Evolutionary conservation across 2,113 vertebrate genomes (phyloP).

Genomic region (Fulica atra): DNA sequence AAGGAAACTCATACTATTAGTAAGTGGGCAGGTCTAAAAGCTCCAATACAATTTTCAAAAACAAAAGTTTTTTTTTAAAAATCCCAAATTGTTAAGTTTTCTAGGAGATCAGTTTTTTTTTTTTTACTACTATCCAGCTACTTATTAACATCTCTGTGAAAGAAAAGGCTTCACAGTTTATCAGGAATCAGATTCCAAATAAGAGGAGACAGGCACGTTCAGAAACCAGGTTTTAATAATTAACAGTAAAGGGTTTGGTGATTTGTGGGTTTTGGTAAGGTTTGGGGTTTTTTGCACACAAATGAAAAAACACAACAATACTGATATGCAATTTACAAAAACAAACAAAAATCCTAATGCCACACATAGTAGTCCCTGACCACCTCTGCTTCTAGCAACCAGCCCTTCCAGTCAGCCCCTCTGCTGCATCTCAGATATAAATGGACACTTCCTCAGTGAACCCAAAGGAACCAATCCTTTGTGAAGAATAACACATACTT

Average conservation of each 20-base stretch:
- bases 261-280: too few relatives aligned
- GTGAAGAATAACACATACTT: background rate
- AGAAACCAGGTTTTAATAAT: background rate
- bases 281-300: background rate
- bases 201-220: background rate
- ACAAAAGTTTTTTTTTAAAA: background rate
- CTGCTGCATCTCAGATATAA: background rate
- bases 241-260: background rate
- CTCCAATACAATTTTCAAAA: background rate
- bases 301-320: background rate
- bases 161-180: background rate
- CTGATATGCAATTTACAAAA: background rate
- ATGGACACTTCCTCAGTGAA: background rate
- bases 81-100: background rate
- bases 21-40: background rate
- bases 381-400: background rate
- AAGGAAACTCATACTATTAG: background rate
- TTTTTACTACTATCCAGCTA: background rate
- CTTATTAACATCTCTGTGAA: background rate
- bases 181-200: background rate
- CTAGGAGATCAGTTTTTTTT: background rate
- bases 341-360: background rate
- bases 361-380: background rate
- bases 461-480: background rate
- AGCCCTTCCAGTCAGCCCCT: background rate